phyloP scores from a whole-genome alignment of 2,888 invertebrate genomes.

The Tiphia femorata region DNA sequence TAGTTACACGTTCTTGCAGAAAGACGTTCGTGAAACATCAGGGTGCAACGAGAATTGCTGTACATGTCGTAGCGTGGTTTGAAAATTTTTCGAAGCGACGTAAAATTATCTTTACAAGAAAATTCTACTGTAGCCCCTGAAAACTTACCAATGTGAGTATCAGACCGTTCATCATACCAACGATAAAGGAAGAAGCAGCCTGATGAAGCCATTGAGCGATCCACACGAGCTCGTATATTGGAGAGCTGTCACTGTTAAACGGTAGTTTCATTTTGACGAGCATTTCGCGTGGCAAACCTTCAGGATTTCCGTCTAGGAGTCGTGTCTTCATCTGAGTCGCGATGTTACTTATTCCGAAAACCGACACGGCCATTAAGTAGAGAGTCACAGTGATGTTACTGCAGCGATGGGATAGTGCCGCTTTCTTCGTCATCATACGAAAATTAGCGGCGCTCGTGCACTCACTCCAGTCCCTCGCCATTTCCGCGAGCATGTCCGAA shows the following conservation, averaged over 20 bases:
- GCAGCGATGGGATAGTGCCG: constrained; percentile 18
- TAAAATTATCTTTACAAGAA: not conserved
- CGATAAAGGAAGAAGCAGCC: constrained; percentile 1
- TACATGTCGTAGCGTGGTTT: not conserved
- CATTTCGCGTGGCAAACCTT: no score
- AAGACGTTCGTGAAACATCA: no score
- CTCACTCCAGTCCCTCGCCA: constrained; percentile 24
- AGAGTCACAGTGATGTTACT: constrained; percentile 21
- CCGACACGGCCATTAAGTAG: constrained; percentile 13
- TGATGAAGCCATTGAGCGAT: constrained; percentile 24
- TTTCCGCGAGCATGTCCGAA: constrained; percentile 18
- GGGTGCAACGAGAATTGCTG: not conserved
- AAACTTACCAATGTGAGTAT: constrained; percentile 32
- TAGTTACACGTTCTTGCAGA: no score
- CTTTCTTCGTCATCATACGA: constrained; percentile 20
- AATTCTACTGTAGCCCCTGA: not conserved
- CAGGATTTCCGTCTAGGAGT: no score
- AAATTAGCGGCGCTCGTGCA: not conserved
- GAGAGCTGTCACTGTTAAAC: constrained; percentile 12
- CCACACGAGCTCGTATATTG: constrained; percentile 20
- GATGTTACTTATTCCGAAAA: not conserved
- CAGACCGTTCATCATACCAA: constrained; percentile 21
- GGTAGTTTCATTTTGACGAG: constrained; percentile 38
- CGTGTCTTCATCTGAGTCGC: no score
- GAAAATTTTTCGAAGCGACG: not conserved